These are phyloP conservation scores for Mola mola DNA, from an alignment of 2,113 vertebrate genomes.

Conservation along the genomic window DNA sequence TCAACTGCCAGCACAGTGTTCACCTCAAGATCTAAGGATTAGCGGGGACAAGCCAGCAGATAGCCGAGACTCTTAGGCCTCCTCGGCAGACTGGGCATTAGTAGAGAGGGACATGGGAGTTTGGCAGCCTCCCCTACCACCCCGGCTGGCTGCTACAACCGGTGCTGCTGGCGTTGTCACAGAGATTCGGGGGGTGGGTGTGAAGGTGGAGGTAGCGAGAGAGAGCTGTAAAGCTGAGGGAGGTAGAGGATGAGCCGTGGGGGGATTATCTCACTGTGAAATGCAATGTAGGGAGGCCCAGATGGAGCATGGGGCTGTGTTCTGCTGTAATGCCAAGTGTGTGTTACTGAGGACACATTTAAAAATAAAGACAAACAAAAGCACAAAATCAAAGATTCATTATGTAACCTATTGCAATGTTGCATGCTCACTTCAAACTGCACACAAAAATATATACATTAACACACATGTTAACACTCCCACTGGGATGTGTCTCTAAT, in stretches of 20 bases:
- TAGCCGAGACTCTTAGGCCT: slow-evolving; percentile 53
- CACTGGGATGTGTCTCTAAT: slow-evolving; percentile 24
- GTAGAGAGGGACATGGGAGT: slow-evolving; percentile 64
- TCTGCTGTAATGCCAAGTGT: slow-evolving; percentile 48
- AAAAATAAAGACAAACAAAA: slow-evolving; percentile 15
- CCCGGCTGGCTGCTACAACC: slow-evolving; percentile 53
- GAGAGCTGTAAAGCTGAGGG: slow-evolving; percentile 55
- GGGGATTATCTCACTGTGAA: slow-evolving; percentile 70
- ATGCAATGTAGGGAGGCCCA: slow-evolving; percentile 60
- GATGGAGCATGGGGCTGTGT: slow-evolving; percentile 68
- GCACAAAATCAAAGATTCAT: slow-evolving; percentile 8
- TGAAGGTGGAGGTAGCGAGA: slow-evolving; percentile 19
- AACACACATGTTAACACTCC: slow-evolving; percentile 31
- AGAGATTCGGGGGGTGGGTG: slow-evolving; percentile 38
- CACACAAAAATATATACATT: slow-evolving; percentile 23
- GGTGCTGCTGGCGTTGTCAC: slow-evolving; percentile 45
- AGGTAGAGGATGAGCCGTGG: slow-evolving; percentile 60
- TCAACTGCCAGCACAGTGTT: slow-evolving; percentile 37
- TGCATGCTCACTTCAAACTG: slow-evolving; percentile 18
- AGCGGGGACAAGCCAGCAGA: slow-evolving; percentile 56
- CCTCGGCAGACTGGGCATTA: slow-evolving; percentile 67
- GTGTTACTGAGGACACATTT: slow-evolving; percentile 12
- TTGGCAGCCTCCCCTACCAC: slow-evolving; percentile 61
- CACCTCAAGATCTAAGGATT: slow-evolving; percentile 69
- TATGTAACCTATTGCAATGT: slow-evolving; percentile 28